Evolutionary conservation across 2,888 invertebrate genomes (phyloP), one percentile per base, ranked within the genome.

Genomic region (Cataglyphis livida): DNA sequence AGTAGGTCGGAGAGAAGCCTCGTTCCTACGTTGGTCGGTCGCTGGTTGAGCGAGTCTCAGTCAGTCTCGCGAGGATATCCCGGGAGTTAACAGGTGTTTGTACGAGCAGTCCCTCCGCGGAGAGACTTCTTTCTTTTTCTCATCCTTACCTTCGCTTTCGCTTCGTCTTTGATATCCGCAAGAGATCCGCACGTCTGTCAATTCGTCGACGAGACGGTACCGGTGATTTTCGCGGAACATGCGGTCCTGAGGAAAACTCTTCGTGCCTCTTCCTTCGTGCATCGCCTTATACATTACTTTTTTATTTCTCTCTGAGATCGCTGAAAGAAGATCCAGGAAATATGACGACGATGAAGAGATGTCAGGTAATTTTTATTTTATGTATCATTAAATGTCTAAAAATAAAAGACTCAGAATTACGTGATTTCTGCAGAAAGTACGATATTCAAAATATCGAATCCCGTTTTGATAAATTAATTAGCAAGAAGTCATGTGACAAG

Each of bases 61-160:
- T 94, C 94, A 94, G 94, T 94, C 94, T 94, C 90, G 92, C 92
- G 88, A 94, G 92, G 93, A 93, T 93, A 93, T 93, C 92, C 94
- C 93, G 93, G 93, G 93, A 93, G 94, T 93, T 92, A 94, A 94
- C 94, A 94, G 94, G 94, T 94, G 94, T 90, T 51, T 59, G 83
- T 85, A 86, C 85, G 81, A 90, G 66, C 68, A 68, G 48, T 44
- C 59, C 66, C 82, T 79, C 70, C 83, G 32, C 12, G n/a, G 21
- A 38, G 32, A 57, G 59, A 32, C 57, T 21, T 41, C 48, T 21
- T n/a, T 70, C 57, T 83, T 76, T n/a, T 44, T 15, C n/a, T 54
- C 28, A 32, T 70, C 32, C n/a, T 5, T 59, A 21, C 21, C 57
- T 3, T 44, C n/a, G 15, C 41, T 65, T 25, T 41, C 32, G 21